Base-by-base conservation (phyloP, 1,140 invertebrate species). In the Drosophila rhopaloa region DNA sequence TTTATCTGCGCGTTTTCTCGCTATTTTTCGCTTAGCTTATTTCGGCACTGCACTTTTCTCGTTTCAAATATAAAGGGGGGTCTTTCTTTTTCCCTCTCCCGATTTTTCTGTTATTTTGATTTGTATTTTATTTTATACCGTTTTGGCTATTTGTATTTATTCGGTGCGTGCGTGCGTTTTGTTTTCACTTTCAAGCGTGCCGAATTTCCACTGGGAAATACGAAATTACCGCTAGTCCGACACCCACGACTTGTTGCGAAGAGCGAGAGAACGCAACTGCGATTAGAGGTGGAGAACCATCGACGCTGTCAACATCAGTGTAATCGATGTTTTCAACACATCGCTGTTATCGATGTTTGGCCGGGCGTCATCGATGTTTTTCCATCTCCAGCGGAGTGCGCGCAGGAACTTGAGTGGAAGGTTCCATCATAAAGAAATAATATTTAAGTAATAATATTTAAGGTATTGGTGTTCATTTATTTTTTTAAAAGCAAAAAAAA, bases 201-300 rank as follows among this genome's bases (percentile, higher is more conserved):
- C 73, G 67, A 81, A 41, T 76, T 77, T 75, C 61, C 63, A 41
- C 60, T 14, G 61, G 53, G 51, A 79, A 50, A 19, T 50, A 19
- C 40, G 55, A 55, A 48, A 50, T 54, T 41, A 13, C 67, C 67
- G 65, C 44, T 48, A 37, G 14, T 63, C 54, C 62, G 53, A 74
- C 81, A 82, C 82, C 82, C 68, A 85, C 82, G 81, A 82, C 81
- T 83, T 83, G 81, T 83, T 83, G 79, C 77, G 76, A 83, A 62
- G 75, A 78, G 57, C 60, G 67, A 73, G 46, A 63, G 24, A 24
- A 24, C 24, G 24, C 24, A 24, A 24, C 24, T 24, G 24, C 24
- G 24, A 24, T 24, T 38, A 38, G 37, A 38, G 37, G 2, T 38
- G 37, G 9, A 11, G 11, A 38, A 38, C 9, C 37, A 10, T 38